These are phyloP conservation scores for Pipistrellus kuhlii DNA, from an alignment of 2,797 vertebrate genomes.

Conservation along the genomic window DNA sequence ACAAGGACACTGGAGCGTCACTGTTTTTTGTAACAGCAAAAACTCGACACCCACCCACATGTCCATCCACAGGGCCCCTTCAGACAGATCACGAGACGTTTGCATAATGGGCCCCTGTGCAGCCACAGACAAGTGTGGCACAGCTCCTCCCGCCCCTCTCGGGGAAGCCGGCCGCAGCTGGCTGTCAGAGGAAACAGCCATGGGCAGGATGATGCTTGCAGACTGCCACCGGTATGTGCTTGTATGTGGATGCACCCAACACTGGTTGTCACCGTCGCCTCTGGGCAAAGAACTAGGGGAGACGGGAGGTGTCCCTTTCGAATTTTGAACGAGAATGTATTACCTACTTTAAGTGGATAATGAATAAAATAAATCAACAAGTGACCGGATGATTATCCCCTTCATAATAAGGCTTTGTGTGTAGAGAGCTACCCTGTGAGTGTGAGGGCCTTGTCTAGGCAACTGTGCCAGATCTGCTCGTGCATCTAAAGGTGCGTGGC, in stretches of 20 bases:
- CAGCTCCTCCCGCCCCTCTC: neutral
- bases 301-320: neutral
- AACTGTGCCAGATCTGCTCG: neutral
- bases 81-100: neutral
- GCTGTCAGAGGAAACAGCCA: neutral
- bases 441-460: neutral
- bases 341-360: neutral
- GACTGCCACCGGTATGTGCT: no score
- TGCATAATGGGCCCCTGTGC: neutral
- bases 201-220: no score
- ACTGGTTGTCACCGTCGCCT: neutral
- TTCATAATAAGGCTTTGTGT: neutral
- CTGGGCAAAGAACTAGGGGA: neutral
- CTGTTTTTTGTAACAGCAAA: neutral
- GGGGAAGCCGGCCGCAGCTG: fast-evolving
- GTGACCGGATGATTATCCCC: neutral
- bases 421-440: neutral
- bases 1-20: neutral
- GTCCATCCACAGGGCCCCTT: neutral
- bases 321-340: neutral
- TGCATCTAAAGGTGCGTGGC: fast-evolving
- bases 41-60: neutral
- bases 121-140: neutral
- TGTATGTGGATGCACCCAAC: neutral
- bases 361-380: neutral